phyloP scores from a whole-genome alignment of 2,113 vertebrate genomes.

The western clawed frog (Xenopus tropicalis) region UCB_Xtro_10.0 CM004444.2:152218501-152219000 shows the following conservation, averaged over 20 bases:
- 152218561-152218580: background rate
- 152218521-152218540: slow-evolving; percentile 74
- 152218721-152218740: too few relatives aligned
- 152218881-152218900: slow-evolving; percentile 65
- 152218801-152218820: slow-evolving; percentile 71
- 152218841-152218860: slow-evolving; percentile 63
- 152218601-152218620: slow-evolving; percentile 75
- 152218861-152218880: slow-evolving; percentile 53
- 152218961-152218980: slow-evolving; percentile 49
- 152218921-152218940: slow-evolving; percentile 56
- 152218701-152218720: too few relatives aligned
- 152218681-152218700: slow-evolving; percentile 44
- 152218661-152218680: slow-evolving; percentile 77
- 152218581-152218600: slow-evolving; percentile 68
- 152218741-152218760: too few relatives aligned
- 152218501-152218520: slow-evolving; percentile 81
- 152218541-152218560: slow-evolving; percentile 75
- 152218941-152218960: slow-evolving; percentile 50
- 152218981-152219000: slow-evolving; percentile 34
- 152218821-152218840: slow-evolving; percentile 71
- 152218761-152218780: too few relatives aligned
- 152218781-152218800: slow-evolving; percentile 7
- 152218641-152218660: slow-evolving; percentile 64
- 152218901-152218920: slow-evolving; percentile 66
- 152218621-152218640: slow-evolving; percentile 77